phyloP scores from a whole-genome alignment of 1,140 invertebrate species.

The Saccostrea echinata region DNA sequence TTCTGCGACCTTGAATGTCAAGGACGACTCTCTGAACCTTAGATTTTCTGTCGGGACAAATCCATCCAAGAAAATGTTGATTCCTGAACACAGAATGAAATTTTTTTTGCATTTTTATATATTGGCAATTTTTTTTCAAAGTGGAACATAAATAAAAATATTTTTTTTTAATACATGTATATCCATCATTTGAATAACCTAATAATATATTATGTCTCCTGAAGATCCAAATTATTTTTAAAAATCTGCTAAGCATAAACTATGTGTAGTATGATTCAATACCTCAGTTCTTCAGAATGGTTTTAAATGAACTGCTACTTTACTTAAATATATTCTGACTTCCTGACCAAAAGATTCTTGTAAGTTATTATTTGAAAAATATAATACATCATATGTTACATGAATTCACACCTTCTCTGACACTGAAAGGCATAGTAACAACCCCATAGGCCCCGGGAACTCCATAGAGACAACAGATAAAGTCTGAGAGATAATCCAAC shows the following conservation, averaged over 20 bases:
- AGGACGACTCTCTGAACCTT: conserved; percentile 96
- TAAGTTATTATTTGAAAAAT: neutral
- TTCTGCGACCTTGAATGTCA: conserved; percentile 99
- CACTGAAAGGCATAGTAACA: conserved; percentile 99
- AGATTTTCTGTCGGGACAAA: conserved; percentile 99
- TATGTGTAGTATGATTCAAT: no score
- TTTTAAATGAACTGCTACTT: no score
- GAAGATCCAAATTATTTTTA: no score
- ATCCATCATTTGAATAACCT: no score
- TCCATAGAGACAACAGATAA: conserved; percentile 99
- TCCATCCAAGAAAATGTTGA: conserved; percentile 99
- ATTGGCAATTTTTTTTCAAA: no score
- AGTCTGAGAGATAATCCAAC: conserved; percentile 99
- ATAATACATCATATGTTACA: neutral
- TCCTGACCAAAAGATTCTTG: no score
- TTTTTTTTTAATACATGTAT: no score
- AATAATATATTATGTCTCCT: no score
- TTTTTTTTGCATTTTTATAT: neutral
- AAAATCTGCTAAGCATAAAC: no score
- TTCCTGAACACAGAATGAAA: conserved; percentile 83
- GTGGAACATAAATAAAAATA: no score
- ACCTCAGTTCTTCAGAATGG: no score
- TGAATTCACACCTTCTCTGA: conserved; percentile 90
- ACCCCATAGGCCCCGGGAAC: conserved; percentile 99
- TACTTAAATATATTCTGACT: no score